Conservation (phyloP, 1,140 invertebrate species). For the Drosophila athabasca region DNA sequence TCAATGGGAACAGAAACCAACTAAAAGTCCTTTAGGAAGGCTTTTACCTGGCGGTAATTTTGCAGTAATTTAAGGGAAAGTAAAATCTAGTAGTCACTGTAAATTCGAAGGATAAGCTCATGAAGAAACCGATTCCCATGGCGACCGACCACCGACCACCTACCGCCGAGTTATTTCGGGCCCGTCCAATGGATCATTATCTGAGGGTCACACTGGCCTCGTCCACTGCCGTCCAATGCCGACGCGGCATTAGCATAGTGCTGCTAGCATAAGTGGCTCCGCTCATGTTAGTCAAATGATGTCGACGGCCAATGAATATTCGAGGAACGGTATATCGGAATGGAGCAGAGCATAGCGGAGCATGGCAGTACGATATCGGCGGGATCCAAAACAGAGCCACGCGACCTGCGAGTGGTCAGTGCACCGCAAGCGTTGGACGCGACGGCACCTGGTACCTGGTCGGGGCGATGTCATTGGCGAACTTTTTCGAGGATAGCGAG, state of each 20-base stretch:
- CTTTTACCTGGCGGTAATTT: no score
- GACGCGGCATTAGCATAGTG: conserved; percentile 10
- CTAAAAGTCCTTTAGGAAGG: no score
- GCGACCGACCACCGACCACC: no score
- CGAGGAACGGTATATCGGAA: not conserved
- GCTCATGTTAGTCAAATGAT: conserved; percentile 49
- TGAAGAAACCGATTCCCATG: no score
- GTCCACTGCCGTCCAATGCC: not conserved
- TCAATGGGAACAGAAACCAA: not conserved
- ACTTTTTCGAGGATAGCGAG: conserved; percentile 85
- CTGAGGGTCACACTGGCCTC: no score
- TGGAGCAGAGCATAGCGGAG: no score
- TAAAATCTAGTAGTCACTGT: no score
- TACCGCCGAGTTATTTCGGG: no score
- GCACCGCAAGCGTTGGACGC: not conserved
- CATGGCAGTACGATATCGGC: no score
- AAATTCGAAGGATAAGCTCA: no score
- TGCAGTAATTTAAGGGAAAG: no score
- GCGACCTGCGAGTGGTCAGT: not conserved
- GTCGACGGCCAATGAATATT: conserved; percentile 30
- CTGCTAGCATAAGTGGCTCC: conserved; percentile 1
- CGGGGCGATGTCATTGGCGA: conserved; percentile 52
- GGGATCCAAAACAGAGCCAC: conserved; percentile 5
- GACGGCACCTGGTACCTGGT: not conserved
- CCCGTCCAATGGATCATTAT: no score